A percentile compares a stretch with the other conserved stretches of the same genome.
Conservation (phyloP, 1,140 invertebrate genomes). For the Dendroctonus ponderosae region DNA sequence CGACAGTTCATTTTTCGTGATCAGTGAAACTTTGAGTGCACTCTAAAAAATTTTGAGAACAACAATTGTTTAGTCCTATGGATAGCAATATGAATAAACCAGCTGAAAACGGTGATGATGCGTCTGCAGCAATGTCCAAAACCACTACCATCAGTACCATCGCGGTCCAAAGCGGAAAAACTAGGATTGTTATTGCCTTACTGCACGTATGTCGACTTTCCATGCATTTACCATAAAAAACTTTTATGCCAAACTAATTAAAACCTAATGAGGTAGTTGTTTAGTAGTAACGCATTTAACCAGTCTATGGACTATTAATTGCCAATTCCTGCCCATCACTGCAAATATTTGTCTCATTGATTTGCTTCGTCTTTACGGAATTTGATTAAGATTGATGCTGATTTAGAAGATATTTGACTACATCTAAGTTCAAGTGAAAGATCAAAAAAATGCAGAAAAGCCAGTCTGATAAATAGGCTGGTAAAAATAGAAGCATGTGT, state of each 20-base stretch:
- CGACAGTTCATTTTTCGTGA: background rate
- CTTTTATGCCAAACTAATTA: no score
- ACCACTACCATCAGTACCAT: slow-evolving; percentile 90
- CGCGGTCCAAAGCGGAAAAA: slow-evolving; percentile 82
- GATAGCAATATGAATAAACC: slow-evolving; percentile 30
- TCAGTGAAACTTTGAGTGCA: slow-evolving; percentile 1
- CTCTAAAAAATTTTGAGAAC: background rate
- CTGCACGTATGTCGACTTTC: slow-evolving; percentile 72
- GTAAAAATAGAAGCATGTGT: no score
- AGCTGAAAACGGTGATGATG: slow-evolving; percentile 35
- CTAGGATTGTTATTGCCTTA: slow-evolving; percentile 84
- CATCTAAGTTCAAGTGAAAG: no score
- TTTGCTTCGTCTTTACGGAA: no score
- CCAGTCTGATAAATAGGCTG: background rate
- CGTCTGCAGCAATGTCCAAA: slow-evolving; percentile 46
- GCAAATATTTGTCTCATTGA: no score
- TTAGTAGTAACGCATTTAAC: background rate
- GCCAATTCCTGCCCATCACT: no score
- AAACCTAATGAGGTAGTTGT: no score
- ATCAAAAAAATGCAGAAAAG: no score
- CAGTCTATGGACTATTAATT: no score
- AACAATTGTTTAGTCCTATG: slow-evolving; percentile 17
- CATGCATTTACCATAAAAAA: no score
- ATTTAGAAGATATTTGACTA: no score
- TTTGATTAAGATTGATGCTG: no score